Base-by-base conservation (phyloP, 1,140 invertebrate genomes). In the Anastrepha obliqua region DNA sequence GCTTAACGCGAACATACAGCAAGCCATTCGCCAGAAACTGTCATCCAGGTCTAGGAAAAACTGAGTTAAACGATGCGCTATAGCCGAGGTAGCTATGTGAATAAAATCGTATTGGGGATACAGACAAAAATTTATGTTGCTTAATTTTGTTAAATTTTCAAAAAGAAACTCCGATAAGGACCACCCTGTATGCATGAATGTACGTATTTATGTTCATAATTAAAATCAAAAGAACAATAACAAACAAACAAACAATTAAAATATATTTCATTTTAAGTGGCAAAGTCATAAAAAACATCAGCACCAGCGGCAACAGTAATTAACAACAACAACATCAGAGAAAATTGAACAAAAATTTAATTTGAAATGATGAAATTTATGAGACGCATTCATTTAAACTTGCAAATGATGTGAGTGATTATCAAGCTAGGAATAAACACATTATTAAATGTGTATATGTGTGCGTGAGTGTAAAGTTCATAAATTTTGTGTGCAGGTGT, bases 281-380 rank as follows among this genome's bases (percentile, higher is more conserved):
- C 1, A 85, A 85, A 55, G 81, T 58, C 58, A 85, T 55, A 55
- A 85, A 88, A 88, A 86, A 44, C 89, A 74, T 44, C 67, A 47
- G 67, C 42, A 42, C 42, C 67, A 5, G 15, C 13, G 39, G 17
- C 42, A 44, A 89, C 88, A 89, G 88, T 88, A 86, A 74, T 85
- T 87, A 86, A 64, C 47, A 87, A 64, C 65, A 86, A 87, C 47
- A 86, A 62, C 87, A 88, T 51, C 60, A 51, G 29, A 89, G 64
- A 74, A 87, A 88, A 86, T 78, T 4, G 17, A 39, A 44, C 42
- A 86, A 60, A 51, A n/a, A 39, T 88, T 86, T 74, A 74, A 74
- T 74, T 89, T 89, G 87, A 90, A 90, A 90, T 88, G 88, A 87
- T 88, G 88, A 88, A 81, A 89, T 89, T 86, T 89, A 90, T 90